phyloP scores from a whole-genome alignment of 2,797 vertebrate genomes.

The Phyllotis vaccarum region DNA sequence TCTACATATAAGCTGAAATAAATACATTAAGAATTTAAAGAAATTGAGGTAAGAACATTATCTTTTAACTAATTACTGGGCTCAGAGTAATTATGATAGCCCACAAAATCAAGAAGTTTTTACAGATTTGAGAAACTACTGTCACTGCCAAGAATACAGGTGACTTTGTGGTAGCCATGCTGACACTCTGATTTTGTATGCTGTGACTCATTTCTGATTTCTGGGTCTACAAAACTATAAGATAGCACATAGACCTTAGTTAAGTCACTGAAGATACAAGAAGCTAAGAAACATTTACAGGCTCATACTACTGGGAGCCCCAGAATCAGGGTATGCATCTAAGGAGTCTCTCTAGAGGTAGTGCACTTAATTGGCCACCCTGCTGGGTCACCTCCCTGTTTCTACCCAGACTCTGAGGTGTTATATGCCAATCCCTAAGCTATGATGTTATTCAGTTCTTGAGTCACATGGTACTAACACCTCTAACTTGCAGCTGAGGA shows the following conservation, averaged over 20 bases:
- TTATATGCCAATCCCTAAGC: background rate
- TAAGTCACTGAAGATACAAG: background rate
- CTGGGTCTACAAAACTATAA: background rate
- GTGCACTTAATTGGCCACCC: background rate
- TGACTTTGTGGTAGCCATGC: background rate
- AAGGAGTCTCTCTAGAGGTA: background rate
- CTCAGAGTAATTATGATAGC: background rate
- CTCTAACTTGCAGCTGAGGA: background rate
- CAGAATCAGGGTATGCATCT: background rate
- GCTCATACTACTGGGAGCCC: too few species aligned
- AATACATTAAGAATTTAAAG: background rate
- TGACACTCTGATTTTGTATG: background rate
- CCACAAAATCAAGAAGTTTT: background rate
- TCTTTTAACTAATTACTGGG: background rate
- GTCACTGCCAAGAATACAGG: background rate
- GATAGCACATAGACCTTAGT: background rate
- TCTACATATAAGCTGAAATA: background rate
- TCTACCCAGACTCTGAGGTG: background rate
- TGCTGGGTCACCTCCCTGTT: accelerated
- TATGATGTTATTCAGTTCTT: background rate
- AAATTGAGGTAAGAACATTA: background rate
- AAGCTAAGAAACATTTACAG: background rate
- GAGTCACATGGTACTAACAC: background rate
- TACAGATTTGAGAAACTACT: background rate
- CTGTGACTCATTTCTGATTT: background rate